These are phyloP conservation scores for Zoanthus gigantus DNA, from an alignment of 92 coral and sea anemone genomes.

Conservation along the genomic window DNA sequence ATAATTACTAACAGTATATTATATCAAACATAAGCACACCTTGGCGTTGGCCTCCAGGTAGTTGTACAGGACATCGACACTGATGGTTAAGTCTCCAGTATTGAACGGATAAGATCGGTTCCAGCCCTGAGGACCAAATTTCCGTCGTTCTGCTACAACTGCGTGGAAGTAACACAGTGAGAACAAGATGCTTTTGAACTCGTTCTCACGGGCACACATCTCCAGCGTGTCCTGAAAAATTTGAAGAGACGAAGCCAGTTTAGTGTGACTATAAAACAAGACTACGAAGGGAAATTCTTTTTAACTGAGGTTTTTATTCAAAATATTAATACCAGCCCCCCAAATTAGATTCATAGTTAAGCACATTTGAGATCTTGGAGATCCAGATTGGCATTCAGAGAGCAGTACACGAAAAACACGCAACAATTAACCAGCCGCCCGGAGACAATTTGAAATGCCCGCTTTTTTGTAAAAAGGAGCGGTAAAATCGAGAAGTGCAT, in stretches of 20 bases:
- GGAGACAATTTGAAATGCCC: too few relatives aligned
- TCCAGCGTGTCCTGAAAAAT: slow-evolving; percentile 90
- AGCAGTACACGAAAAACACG: too few relatives aligned
- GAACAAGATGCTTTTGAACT: slow-evolving; percentile 98
- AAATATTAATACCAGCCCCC: not conserved
- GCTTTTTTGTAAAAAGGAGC: too few relatives aligned
- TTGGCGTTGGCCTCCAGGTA: slow-evolving; percentile 97
- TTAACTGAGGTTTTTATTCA: not conserved
- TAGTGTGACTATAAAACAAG: not conserved
- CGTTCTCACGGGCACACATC: slow-evolving; percentile 99
- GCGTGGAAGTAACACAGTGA: slow-evolving; percentile 99
- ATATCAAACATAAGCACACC: slow-evolving; percentile 52
- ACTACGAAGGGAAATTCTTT: not conserved
- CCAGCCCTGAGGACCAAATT: slow-evolving; percentile 99
- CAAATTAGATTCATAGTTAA: too few relatives aligned
- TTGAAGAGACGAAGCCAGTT: not conserved
- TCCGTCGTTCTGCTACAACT: slow-evolving; percentile 96
- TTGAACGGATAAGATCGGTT: slow-evolving; percentile 98
- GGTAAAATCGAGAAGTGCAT: too few relatives aligned
- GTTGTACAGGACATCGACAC: slow-evolving; percentile 95
- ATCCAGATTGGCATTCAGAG: too few relatives aligned
- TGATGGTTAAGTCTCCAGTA: slow-evolving; percentile 99
- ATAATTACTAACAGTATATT: not conserved
- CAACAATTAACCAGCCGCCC: too few relatives aligned
- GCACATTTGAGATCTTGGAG: too few relatives aligned